These are phyloP conservation scores for Vidua chalybeata DNA, from an alignment of 2,113 vertebrate genomes.

Conservation along the genomic window DNA sequence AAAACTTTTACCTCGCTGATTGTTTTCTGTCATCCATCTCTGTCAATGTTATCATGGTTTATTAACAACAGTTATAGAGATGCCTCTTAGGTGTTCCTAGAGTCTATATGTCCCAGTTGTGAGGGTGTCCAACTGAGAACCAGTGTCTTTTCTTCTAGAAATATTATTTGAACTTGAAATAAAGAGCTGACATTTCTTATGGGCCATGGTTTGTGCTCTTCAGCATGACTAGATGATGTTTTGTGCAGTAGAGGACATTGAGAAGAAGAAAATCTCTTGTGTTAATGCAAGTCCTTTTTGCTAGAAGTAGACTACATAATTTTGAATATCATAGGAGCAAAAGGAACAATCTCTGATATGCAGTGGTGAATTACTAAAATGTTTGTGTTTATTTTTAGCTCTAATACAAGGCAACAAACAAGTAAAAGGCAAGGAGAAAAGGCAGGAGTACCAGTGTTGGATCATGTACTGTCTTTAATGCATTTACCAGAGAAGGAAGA, in stretches of 20 bases:
- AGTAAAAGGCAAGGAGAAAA: slow-evolving; percentile 25
- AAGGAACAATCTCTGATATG: background rate
- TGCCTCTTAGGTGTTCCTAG: background rate
- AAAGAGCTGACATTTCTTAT: background rate
- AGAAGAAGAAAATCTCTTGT: background rate
- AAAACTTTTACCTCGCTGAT: background rate
- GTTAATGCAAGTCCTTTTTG: background rate
- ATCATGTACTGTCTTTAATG: slow-evolving; percentile 82
- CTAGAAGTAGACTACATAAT: background rate
- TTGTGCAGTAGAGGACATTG: background rate
- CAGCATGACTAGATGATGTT: background rate
- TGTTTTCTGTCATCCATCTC: background rate
- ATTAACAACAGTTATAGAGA: background rate
- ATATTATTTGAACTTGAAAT: background rate
- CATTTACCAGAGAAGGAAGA: slow-evolving; percentile 59
- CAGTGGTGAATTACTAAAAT: background rate
- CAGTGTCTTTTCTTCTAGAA: background rate
- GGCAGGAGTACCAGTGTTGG: slow-evolving; percentile 63
- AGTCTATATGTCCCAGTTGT: background rate
- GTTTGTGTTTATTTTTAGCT: slow-evolving; percentile 44
- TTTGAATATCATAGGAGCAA: background rate
- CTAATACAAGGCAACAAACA: slow-evolving; percentile 60
- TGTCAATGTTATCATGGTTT: background rate
- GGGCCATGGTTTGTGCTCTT: background rate
- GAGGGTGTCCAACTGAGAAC: background rate